Evolutionary conservation across 1,140 invertebrate genomes (phyloP).

Genomic region (Apocrypta bakeri): DNA sequence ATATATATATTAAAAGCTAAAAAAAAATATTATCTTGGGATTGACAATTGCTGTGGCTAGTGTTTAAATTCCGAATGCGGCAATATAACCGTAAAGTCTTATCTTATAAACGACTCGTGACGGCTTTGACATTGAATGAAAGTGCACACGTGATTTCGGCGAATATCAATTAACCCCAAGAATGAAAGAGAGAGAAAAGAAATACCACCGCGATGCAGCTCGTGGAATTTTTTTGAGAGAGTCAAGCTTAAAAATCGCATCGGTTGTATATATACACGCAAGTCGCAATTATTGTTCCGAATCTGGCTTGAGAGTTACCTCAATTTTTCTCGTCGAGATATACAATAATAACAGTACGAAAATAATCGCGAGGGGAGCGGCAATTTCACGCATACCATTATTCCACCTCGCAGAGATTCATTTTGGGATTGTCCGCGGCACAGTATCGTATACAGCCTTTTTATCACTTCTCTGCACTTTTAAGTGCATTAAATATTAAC

Average conservation of each 20-base stretch:
- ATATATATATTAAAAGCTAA: neutral
- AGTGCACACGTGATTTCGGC: neutral
- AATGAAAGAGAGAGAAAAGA: neutral
- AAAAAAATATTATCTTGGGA: neutral
- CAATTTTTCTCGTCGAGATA: neutral
- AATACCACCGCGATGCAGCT: neutral
- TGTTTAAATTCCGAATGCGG: neutral
- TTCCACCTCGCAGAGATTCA: neutral
- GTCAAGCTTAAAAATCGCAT: neutral
- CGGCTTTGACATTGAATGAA: neutral
- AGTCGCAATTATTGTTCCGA: neutral
- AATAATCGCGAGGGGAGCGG: neutral
- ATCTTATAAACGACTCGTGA: neutral
- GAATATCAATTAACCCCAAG: neutral
- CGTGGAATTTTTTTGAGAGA: neutral
- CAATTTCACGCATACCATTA: neutral
- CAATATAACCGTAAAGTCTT: neutral
- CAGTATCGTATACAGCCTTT: too few relatives aligned
- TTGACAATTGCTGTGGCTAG: neutral
- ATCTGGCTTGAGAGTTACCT: neutral
- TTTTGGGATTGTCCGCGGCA: neutral
- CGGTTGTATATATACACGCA: too few relatives aligned
- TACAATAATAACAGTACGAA: neutral
- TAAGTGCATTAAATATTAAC: too few relatives aligned
- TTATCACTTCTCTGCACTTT: too few relatives aligned